Conservation (phyloP, 92 coral and sea anemone species). For the Pocillopora meandrina region DNA sequence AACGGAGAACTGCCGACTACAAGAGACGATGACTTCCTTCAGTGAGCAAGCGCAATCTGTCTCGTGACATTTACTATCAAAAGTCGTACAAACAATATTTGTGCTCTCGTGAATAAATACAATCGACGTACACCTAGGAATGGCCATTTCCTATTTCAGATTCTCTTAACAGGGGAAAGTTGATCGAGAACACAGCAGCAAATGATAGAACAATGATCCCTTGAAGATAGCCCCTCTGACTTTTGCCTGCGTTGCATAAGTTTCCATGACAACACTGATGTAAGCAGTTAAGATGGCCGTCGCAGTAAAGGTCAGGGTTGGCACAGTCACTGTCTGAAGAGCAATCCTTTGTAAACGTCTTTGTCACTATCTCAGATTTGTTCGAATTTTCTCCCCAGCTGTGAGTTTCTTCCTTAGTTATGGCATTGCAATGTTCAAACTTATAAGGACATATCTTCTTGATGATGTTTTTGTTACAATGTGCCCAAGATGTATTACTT, state of each 20-base stretch:
- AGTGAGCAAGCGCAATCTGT: no score
- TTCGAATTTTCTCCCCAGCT: background rate
- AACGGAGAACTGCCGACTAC: no score
- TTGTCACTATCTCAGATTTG: background rate
- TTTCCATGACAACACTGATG: conserved; percentile 32
- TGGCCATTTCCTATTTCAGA: no score
- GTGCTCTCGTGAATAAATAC: no score
- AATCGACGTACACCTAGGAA: no score
- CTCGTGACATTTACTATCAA: no score
- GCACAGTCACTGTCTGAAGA: conserved; percentile 7
- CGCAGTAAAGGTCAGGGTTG: background rate
- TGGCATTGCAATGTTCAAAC: conserved; percentile 15
- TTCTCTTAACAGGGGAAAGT: background rate
- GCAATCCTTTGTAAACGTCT: conserved; percentile 18
- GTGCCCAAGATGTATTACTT: conserved; percentile 35
- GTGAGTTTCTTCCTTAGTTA: conserved; percentile 5
- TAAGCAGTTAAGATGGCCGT: background rate
- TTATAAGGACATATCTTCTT: conserved; percentile 20
- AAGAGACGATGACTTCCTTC: no score
- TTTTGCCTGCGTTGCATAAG: conserved; percentile 14
- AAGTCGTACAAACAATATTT: no score
- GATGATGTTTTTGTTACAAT: conserved; percentile 13
- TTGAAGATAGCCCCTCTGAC: background rate
- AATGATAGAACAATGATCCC: background rate
- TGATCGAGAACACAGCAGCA: background rate